phyloP scores from a whole-genome alignment of 2,797 vertebrate species.

The Heliangelus exortis region DNA sequence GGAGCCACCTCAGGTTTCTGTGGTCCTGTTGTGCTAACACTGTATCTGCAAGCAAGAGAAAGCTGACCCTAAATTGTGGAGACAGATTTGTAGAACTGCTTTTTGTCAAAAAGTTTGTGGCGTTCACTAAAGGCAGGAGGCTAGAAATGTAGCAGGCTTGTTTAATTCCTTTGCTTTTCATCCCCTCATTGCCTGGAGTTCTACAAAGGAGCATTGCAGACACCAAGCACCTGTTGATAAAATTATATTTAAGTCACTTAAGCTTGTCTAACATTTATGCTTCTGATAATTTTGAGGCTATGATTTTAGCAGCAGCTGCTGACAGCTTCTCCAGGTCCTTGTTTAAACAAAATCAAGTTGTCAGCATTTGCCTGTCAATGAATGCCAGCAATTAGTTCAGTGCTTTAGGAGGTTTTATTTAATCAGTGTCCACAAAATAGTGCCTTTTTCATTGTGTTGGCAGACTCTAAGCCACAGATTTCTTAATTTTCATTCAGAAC shows the following conservation, averaged over 20 bases:
- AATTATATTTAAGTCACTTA: neutral
- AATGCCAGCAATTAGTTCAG: neutral
- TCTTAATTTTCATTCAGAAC: neutral
- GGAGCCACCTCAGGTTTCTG: neutral
- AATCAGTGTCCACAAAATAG: fast-evolving
- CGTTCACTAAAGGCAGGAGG: neutral
- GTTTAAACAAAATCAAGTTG: neutral
- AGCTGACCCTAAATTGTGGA: neutral
- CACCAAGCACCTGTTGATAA: neutral
- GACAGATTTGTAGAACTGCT: neutral
- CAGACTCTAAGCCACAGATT: neutral
- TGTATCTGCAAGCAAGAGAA: neutral
- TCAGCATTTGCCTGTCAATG: neutral
- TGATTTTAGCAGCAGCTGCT: neutral
- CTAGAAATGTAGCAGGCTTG: neutral
- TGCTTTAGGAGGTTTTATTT: neutral
- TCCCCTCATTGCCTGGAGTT: neutral
- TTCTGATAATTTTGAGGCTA: neutral
- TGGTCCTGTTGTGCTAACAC: neutral
- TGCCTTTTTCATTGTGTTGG: neutral
- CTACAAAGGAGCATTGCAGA: neutral
- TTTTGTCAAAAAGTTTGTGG: neutral
- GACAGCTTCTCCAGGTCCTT: neutral
- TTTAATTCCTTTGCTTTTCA: neutral
- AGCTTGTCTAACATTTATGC: neutral